These are phyloP conservation scores for Rhadina sibilatrix DNA, from an alignment of 2,113 vertebrate genomes.

Conservation along the genomic window DNA sequence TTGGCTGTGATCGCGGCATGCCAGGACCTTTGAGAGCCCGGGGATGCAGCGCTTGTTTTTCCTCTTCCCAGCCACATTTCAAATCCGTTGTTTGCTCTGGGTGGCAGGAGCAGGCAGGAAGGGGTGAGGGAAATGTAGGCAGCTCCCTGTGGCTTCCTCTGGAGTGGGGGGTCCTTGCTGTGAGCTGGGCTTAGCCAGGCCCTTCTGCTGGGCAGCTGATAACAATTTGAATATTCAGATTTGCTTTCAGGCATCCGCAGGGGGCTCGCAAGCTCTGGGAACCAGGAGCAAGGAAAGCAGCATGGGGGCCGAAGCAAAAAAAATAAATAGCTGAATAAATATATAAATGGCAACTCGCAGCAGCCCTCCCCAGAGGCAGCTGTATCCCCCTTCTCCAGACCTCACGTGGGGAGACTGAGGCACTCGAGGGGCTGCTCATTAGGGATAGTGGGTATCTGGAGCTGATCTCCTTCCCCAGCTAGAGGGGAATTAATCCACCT, in stretches of 20 bases:
- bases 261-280: constrained; percentile 33
- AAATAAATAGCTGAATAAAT: constrained; percentile 63
- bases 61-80: neutral
- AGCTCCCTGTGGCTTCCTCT: constrained; percentile 29
- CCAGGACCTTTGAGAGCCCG: neutral
- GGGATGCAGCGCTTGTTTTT: neutral
- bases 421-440: constrained; percentile 17
- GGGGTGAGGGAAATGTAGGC: constrained; percentile 1
- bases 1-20: neutral
- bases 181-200: constrained; percentile 32
- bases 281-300: constrained; percentile 54
- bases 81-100: neutral
- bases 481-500: constrained; percentile 48
- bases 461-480: constrained; percentile 53
- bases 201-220: constrained; percentile 73
- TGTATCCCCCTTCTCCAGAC: constrained; percentile 11
- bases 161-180: constrained; percentile 3
- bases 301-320: constrained; percentile 53
- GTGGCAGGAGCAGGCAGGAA: constrained; percentile 2
- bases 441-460: constrained; percentile 45
- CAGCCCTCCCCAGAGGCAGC: constrained; percentile 1
- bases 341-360: neutral
- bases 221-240: constrained; percentile 73
- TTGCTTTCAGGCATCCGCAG: constrained; percentile 65
- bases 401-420: constrained; percentile 38